Base-by-base conservation (phyloP, 2,888 invertebrate species). In the Idaea dimidiata region DNA sequence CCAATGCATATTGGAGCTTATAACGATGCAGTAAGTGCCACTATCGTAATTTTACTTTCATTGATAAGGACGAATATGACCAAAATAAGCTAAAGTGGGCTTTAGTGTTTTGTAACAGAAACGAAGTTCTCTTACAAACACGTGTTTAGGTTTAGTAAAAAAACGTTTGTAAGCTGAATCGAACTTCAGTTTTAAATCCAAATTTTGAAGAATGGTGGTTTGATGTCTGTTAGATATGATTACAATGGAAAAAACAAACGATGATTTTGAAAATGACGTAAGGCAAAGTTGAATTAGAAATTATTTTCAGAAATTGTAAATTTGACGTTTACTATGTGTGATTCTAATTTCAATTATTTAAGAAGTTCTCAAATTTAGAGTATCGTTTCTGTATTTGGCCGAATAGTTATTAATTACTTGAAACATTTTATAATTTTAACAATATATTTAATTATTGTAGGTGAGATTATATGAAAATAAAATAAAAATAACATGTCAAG, bases 11-110 rank as follows among this genome's bases (percentile, higher is more conserved):
- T 18, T 56, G 18, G 14, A 18, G 14, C 56, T 17, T 56, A 17
- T 8, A 18, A 18, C 56, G 8, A 17, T 10, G 18, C 14, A 56
- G 18, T 56, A 56, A 17, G 56, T 0, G 10, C 56, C 18, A 56
- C 18, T 76, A 69, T 62, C 58, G 63, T 66, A 67, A 66, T 58
- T 71, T 64, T 59, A 53, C 59, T 60, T 71, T 68, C 69, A 72
- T 59, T 64, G 58, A 43, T 54, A 62, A 66, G 65, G 64, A 65
- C 66, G 69, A 63, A 67, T 63, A 73, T n/a, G n/a, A n/a, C 60
- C 65, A 58, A 71, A 74, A 69, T 72, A 75, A 69, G 69, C 72
- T 71, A 73, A 77, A 76, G 72, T 78, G 69, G 76, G 77, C 78
- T 78, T 74, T 77, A 75, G 75, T 77, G 74, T 66, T 77, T 76